These are phyloP conservation scores for Baronia brevicornis DNA, from an alignment of 2,888 invertebrate genomes.

Conservation along the genomic window DNA sequence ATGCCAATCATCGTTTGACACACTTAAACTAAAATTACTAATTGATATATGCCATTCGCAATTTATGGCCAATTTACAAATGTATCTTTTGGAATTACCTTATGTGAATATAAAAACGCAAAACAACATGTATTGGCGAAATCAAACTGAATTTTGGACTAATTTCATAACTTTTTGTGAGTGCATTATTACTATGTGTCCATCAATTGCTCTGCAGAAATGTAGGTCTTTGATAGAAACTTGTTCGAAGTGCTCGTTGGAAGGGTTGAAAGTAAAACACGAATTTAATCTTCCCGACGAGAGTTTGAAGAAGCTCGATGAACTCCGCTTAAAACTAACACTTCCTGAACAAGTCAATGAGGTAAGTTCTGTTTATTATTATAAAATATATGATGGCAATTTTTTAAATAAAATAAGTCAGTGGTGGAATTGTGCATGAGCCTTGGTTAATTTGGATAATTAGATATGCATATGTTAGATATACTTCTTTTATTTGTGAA, in stretches of 20 bases:
- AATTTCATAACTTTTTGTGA: slow-evolving; percentile 46
- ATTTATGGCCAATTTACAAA: slow-evolving; percentile 38
- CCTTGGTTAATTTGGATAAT: no score
- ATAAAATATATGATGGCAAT: background rate
- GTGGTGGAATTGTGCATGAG: no score
- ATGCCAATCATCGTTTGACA: slow-evolving; percentile 43
- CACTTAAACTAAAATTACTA: slow-evolving; percentile 42
- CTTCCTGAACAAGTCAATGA: slow-evolving; percentile 27
- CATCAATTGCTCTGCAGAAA: slow-evolving; percentile 41
- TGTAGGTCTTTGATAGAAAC: slow-evolving; percentile 47
- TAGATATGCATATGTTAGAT: no score
- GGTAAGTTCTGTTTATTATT: slow-evolving; percentile 24
- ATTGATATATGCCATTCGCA: slow-evolving; percentile 47
- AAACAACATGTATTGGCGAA: slow-evolving; percentile 46
- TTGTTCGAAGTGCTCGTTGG: slow-evolving; percentile 38
- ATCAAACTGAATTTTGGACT: slow-evolving; percentile 48
- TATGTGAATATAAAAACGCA: slow-evolving; percentile 24
- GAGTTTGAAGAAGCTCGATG: slow-evolving; percentile 27
- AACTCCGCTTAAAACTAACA: slow-evolving; percentile 32
- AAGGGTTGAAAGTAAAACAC: slow-evolving; percentile 34
- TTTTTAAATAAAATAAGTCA: no score
- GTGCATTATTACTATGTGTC: slow-evolving; percentile 45
- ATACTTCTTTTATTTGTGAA: no score
- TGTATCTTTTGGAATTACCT: slow-evolving; percentile 50
- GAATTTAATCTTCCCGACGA: slow-evolving; percentile 34